These are phyloP conservation scores for Ypsolopha sequella DNA, from an alignment of 2,888 invertebrate species.

Conservation along the genomic window DNA sequence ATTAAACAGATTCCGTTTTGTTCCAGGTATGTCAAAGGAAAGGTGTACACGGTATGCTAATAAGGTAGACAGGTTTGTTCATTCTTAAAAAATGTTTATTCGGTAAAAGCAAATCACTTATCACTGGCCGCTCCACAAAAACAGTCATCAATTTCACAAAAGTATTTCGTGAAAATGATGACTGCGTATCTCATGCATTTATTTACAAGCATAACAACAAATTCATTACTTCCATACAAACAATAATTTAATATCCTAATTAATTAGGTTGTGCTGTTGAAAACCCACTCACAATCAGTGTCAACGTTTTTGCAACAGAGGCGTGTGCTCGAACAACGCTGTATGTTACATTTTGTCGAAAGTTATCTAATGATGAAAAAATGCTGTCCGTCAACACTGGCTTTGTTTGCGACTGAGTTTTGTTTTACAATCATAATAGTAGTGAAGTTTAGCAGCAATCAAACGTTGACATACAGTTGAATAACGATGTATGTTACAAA, in stretches of 20 bases:
- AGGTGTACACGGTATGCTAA: neutral
- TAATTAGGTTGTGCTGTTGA: neutral
- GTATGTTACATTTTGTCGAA: no score
- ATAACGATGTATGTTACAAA: no score
- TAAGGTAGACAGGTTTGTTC: neutral
- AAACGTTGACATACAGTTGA: no score
- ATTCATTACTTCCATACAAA: neutral
- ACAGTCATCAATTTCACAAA: conserved; percentile 58
- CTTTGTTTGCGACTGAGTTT: no score
- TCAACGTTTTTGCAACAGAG: neutral
- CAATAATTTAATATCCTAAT: neutral
- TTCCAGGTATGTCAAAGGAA: neutral
- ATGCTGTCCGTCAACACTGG: no score
- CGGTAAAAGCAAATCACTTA: neutral
- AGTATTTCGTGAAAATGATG: conserved; percentile 44
- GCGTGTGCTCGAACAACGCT: no score
- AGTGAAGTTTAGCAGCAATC: no score
- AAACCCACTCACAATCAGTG: neutral
- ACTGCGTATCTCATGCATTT: conserved; percentile 19
- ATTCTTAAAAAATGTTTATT: neutral
- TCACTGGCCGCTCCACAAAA: neutral
- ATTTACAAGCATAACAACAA: neutral
- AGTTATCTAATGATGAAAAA: no score
- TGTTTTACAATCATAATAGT: no score
- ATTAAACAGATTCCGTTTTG: neutral